These are phyloP conservation scores for Poeciliopsis infans DNA, from an alignment of 2,797 vertebrate genomes.

Conservation along the genomic window DNA sequence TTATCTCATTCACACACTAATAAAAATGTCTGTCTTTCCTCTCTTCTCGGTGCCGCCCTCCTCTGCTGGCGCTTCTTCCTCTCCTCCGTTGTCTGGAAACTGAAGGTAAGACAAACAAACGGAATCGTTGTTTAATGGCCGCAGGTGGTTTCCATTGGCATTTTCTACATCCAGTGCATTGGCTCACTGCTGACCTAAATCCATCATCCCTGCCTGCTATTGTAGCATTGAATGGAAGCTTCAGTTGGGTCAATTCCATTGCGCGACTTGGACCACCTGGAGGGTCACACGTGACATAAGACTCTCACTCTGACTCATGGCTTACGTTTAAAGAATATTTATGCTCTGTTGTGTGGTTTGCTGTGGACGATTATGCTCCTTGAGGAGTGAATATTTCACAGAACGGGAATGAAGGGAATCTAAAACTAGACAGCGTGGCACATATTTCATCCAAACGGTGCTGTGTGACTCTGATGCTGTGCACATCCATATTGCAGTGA, in stretches of 20 bases:
- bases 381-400: too few relatives aligned
- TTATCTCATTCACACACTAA: slow-evolving; percentile 25
- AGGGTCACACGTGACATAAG: not conserved
- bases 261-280: not conserved
- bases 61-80: slow-evolving; percentile 11
- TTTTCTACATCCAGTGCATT: not conserved
- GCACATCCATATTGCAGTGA: not conserved
- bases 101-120: slow-evolving; percentile 53
- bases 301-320: not conserved
- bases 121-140: not conserved
- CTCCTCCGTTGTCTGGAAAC: not conserved
- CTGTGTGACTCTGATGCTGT: not conserved
- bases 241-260: slow-evolving; percentile 1
- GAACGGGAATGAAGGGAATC: not conserved
- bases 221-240: not conserved
- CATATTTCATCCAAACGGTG: not conserved
- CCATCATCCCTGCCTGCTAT: not conserved
- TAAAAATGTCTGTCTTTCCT: slow-evolving; percentile 8
- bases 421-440: not conserved
- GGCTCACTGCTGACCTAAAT: not conserved
- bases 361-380: not conserved
- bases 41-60: slow-evolving; percentile 28
- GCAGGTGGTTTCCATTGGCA: not conserved
- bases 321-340: not conserved
- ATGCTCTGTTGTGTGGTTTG: not conserved